phyloP scores from a whole-genome alignment of 2,888 invertebrate genomes.

The Argyra leucocephala region DNA sequence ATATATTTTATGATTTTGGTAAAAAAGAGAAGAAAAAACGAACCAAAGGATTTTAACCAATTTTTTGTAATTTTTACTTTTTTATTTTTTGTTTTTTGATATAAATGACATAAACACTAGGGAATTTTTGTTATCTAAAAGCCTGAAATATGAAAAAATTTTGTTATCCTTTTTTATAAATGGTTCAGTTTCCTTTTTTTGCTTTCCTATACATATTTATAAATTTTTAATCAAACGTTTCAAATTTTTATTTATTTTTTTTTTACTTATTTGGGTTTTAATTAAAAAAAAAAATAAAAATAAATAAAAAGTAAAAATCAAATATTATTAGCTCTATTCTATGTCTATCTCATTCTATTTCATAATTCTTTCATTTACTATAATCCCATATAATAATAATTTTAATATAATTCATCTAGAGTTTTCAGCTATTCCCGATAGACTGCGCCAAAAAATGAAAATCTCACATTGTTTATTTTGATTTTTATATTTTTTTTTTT shows the following conservation, averaged over 20 bases:
- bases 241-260: neutral
- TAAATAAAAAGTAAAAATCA: neutral
- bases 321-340: neutral
- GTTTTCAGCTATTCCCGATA: neutral
- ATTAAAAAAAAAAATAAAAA: neutral
- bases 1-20: neutral
- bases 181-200: neutral
- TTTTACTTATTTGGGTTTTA: neutral
- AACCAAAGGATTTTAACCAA: too few species aligned
- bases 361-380: neutral
- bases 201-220: neutral
- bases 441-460: neutral
- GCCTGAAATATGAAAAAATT: neutral
- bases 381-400: neutral
- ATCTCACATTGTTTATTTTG: neutral
- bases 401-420: neutral
- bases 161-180: neutral
- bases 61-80: too few species aligned
- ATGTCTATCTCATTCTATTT: neutral
- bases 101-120: neutral
- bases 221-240: conserved; percentile 2
- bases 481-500: neutral
- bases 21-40: neutral
- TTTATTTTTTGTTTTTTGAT: neutral
- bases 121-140: neutral